Evolutionary conservation across 2,797 vertebrate genomes (phyloP), one percentile per base, ranked within the genome.

Genomic region (Crenuchus spilurus): DNA sequence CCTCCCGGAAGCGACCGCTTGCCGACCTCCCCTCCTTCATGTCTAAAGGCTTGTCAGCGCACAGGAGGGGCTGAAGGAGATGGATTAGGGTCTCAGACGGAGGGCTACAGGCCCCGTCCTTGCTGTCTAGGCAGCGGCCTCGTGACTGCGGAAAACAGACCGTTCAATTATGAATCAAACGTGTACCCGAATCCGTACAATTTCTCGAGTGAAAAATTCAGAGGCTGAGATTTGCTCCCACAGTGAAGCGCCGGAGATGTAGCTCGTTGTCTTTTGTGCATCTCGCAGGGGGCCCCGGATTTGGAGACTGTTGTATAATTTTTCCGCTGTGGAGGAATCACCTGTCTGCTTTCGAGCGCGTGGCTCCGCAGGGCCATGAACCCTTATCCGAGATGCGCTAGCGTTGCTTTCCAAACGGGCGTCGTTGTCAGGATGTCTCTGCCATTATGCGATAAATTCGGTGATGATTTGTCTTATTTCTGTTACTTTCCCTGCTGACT

Each of bases 161-260:
- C 49, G 78, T 79, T 86, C 72, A 82, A 70, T 83, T 79, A 77
- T 84, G 80, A 78, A 81, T 86, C 74, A 52, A 52, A 28, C 22
- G 4, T 79, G 79, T 61, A 79, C 33, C 74, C 71, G 80, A 71
- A 78, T 62, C 8, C 37, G 62, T 10, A 30, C n/a, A 46, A 37
- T 31, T 18, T 63, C 30, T 4, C 3, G 35, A 84, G 73, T 66
- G 35, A 84, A 79, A 57, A 69, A 66, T 77, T 58, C 51, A 64
- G 14, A 74, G 46, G 44, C 44, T 46, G 44, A 49, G 49, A 28
- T 52, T 52, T 28, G 22, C 22, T 6, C 49, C 49, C 46, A 49
- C 67, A 22, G 30, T 63, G 77, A 77, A 72, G 61, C n/a, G n/a
- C n/a, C n/a, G 75, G 72, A 70, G 62, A 52, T 33, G 41, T n/a